Conservation (phyloP, 1,140 invertebrate genomes). For the Alviniconcha marisindica region DNA sequence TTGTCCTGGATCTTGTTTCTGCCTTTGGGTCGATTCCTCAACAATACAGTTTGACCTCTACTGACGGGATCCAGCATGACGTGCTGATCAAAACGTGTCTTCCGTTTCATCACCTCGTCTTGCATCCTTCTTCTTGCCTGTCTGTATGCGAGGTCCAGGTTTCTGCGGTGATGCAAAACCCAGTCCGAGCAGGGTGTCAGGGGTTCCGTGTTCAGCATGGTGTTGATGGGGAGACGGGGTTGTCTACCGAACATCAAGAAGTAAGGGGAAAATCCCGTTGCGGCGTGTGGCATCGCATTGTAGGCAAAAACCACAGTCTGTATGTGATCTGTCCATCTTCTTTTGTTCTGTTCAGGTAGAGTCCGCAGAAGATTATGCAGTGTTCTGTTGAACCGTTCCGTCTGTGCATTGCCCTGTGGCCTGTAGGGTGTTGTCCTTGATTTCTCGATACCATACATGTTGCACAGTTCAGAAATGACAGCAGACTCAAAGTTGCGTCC, state of each 20-base stretch:
- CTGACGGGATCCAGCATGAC: not conserved
- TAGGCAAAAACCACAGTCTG: not conserved
- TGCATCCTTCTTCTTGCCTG: not conserved
- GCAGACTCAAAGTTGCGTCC: slow-evolving; percentile 34
- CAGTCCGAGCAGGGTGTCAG: not conserved
- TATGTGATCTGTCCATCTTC: slow-evolving; percentile 37
- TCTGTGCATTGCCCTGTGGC: slow-evolving; percentile 23
- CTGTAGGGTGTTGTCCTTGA: slow-evolving; percentile 24
- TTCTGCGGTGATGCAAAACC: not conserved
- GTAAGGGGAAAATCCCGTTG: slow-evolving; percentile 16
- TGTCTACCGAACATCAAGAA: slow-evolving; percentile 8
- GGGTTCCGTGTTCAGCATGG: not conserved
- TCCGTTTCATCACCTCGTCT: not conserved
- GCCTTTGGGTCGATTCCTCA: slow-evolving; percentile 24
- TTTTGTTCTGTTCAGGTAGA: slow-evolving; percentile 39
- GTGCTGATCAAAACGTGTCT: too few relatives aligned
- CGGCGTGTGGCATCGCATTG: slow-evolving; percentile 18
- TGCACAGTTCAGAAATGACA: slow-evolving; percentile 13
- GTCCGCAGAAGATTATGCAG: slow-evolving; percentile 52
- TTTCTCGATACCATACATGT: slow-evolving; percentile 17
- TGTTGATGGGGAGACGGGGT: not conserved
- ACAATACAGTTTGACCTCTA: slow-evolving; percentile 17
- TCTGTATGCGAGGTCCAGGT: not conserved
- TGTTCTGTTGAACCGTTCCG: slow-evolving; percentile 3
- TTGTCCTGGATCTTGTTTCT: slow-evolving; percentile 42